phyloP scores from a whole-genome alignment of 2,888 invertebrate genomes.

The Zaprionus lineosus region DNA sequence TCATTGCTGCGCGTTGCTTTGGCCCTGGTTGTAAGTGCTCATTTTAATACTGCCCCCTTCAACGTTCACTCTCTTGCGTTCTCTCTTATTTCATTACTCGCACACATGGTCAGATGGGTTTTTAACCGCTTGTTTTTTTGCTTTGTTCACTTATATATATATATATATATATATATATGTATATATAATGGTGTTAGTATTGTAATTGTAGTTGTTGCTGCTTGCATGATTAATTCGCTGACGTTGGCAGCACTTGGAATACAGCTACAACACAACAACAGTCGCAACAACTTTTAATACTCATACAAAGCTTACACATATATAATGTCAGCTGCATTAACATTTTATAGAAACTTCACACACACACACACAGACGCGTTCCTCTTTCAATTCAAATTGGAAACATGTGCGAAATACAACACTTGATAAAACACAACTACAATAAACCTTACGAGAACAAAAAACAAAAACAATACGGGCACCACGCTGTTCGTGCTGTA shows the following conservation, averaged over 20 bases:
- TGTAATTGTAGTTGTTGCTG: slow-evolving; percentile 20
- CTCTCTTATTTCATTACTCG: slow-evolving; percentile 11
- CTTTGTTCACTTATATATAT: slow-evolving; percentile 29
- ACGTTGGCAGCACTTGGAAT: slow-evolving; percentile 55
- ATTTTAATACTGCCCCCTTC: slow-evolving; percentile 24
- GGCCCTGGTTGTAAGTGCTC: slow-evolving; percentile 61
- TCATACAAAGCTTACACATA: too few relatives aligned
- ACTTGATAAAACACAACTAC: slow-evolving; percentile 17
- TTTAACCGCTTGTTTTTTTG: slow-evolving; percentile 62
- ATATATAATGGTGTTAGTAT: slow-evolving; percentile 22
- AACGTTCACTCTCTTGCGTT: neutral
- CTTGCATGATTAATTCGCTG: slow-evolving; percentile 74
- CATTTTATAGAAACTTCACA: slow-evolving; percentile 32
- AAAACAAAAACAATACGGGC: slow-evolving; percentile 27
- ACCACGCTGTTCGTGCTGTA: slow-evolving; percentile 58
- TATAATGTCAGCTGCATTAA: slow-evolving; percentile 47
- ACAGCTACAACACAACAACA: slow-evolving; percentile 33
- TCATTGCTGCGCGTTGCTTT: slow-evolving; percentile 58
- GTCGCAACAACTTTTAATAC: slow-evolving; percentile 20
- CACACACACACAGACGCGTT: slow-evolving; percentile 6
- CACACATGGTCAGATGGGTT: slow-evolving; percentile 47
- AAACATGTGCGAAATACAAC: slow-evolving; percentile 39
- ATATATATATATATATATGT: too few relatives aligned
- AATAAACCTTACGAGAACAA: slow-evolving; percentile 22
- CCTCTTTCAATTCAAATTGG: slow-evolving; percentile 45